Evolutionary conservation across 1,140 invertebrate species (phyloP), one percentile per base, ranked within the genome.

Genomic region (Nymphalis io): DNA sequence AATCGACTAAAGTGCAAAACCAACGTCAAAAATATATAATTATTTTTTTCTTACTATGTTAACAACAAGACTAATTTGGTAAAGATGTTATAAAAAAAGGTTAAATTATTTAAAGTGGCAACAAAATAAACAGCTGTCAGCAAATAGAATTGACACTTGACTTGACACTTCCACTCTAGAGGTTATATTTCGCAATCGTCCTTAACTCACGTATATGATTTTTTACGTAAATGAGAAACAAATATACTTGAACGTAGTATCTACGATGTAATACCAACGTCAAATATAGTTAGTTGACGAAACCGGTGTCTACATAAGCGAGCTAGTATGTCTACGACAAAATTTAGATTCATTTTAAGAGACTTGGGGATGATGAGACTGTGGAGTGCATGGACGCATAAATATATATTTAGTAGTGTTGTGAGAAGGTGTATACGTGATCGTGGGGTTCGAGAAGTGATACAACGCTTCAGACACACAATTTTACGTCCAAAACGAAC

Each of bases 351-450:
- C 64, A 72, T 88, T n/a, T 62, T 84, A 11, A 83, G 74, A 57
- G 81, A 85, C 69, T 80, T 85, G 13, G 67, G 63, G 74, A 74
- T 85, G 59, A 71, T 71, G 53, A 84, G 74, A 67, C 63, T 90
- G 46, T 88, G 81, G 84, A 88, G 75, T 75, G 75, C 70, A 61
- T 91, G 85, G 84, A 81, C 82, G 27, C 77, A 84, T 15, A 85
- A 73, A 72, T 75, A 78, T 65, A 63, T 84, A 39, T 76, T 87
- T 8, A 83, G 69, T 78, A 78, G 73, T 33, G 82, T 90, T 65
- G 79, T 88, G 13, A 83, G 67, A 27, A 76, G 82, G 46, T 88
- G 81, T 64, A 80, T 76, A 63, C 71, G 77, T 23, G 89, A 90
- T 5, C 76, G 83, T 6, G 68, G 78, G 39, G 78, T 89, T 11